These are phyloP conservation scores for Pyrrhura leucotis DNA, from an alignment of 2,797 vertebrate genomes.

Conservation along the genomic window DNA sequence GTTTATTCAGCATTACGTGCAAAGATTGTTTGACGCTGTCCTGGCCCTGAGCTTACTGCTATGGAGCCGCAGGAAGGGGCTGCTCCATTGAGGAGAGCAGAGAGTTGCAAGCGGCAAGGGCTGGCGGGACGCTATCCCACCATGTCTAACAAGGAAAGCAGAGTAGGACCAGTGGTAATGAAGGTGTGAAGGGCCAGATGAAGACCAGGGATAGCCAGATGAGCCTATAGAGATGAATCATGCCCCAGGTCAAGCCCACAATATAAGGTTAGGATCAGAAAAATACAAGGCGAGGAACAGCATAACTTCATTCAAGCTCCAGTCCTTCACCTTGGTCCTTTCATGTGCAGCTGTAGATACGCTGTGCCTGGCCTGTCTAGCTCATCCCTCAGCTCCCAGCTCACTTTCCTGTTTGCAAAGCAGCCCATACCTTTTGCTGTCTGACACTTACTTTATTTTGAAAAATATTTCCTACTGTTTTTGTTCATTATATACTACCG, in stretches of 20 bases:
- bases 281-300: neutral
- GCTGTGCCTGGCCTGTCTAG: neutral
- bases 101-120: accelerated
- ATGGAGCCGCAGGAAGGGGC: neutral
- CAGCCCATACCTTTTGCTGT: neutral
- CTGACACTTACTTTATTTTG: neutral
- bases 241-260: accelerated
- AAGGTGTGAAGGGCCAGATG: neutral
- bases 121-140: neutral
- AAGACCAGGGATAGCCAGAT: neutral
- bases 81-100: neutral
- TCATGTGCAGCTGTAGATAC: neutral
- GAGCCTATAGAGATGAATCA: neutral
- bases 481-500: neutral
- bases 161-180: neutral
- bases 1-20: neutral
- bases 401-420: neutral
- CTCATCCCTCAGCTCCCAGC: neutral
- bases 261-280: neutral
- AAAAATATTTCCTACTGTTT: neutral
- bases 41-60: neutral
- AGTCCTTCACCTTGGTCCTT: neutral
- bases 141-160: neutral
- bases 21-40: neutral
- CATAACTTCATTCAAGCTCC: neutral